Evolutionary conservation across 2,113 vertebrate genomes (phyloP), one percentile per base, ranked within the genome.

Genomic region (Lampris megalopsis): DNA sequence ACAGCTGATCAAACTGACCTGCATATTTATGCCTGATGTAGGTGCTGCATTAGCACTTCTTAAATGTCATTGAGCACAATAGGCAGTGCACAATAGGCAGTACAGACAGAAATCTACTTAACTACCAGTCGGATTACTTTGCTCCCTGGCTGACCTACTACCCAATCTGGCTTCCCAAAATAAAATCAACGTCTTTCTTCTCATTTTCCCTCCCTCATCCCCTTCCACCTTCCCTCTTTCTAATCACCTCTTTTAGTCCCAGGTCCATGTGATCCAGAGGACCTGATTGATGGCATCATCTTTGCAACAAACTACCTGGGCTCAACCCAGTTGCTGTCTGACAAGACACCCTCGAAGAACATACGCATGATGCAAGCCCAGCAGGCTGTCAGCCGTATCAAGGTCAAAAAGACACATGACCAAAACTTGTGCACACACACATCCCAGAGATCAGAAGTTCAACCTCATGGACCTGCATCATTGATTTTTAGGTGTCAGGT

Each of bases 311-410:
- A 96, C 93, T 99, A 99, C 89, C 95, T 98, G 85, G 98, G 98
- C 78, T 99, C 97, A 9, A 99, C 97, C 68, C 98, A 98, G 76
- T 94, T 99, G 58, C 94, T 99, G 71, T 99, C 98, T 1, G 97
- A 99, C 79, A 99, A 98, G 92, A 99, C 97, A 1, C 97, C 98
- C 0, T 98, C 98, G 57, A 98, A 99, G 92, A 99, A 97, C 13
- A 95, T 98, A 59, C 96, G 98, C 86, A 99, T 99, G 97, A 98
- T 97, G 96, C 98, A 99, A 88, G 98, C 98, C 24, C 97, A 99
- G 90, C 97, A 99, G 91, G 98, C 98, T 1, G 96, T 99, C 38
- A 97, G 95, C 90, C 95, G 97, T 80, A 97, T 99, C 90, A 99
- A 98, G 97, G 98, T 99, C 82, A 91, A 85, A 47, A 73, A 48